phyloP scores from a whole-genome alignment of 64 coral and sea anemone genomes.

The Montipora efflorescens region DNA sequence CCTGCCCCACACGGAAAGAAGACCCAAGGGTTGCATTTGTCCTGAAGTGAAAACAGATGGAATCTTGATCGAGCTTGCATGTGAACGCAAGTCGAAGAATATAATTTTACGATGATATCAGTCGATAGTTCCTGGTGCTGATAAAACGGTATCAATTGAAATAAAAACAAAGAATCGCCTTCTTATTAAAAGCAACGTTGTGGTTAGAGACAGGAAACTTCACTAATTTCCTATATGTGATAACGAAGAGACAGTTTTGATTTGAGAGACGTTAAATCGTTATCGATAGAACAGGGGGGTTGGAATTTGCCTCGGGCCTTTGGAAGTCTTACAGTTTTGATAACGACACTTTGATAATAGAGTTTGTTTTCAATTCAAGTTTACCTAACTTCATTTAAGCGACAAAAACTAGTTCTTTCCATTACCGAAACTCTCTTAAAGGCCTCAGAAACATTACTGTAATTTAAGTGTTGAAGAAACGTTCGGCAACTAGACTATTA shows the following conservation, averaged over 20 bases:
- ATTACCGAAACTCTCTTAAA: background rate
- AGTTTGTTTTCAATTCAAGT: slow-evolving; percentile 18
- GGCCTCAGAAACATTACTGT: background rate
- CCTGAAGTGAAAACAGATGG: background rate
- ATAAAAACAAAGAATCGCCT: background rate
- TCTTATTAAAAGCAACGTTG: background rate
- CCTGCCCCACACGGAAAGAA: background rate
- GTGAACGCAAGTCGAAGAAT: background rate
- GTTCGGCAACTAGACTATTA: background rate
- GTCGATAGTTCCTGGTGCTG: background rate
- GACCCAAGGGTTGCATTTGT: background rate
- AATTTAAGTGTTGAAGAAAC: background rate
- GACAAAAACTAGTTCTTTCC: background rate
- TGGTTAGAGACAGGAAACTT: background rate
- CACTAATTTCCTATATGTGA: background rate
- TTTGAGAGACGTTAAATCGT: too few species aligned
- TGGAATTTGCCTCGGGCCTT: background rate
- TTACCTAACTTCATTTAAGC: background rate
- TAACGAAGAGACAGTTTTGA: background rate
- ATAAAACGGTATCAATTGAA: background rate
- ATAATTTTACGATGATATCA: background rate
- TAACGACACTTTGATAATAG: background rate
- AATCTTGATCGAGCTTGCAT: background rate
- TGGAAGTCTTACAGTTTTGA: background rate
- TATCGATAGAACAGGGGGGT: background rate